phyloP scores from a whole-genome alignment of 2,888 invertebrate genomes.

The Folsomia candida region DNA sequence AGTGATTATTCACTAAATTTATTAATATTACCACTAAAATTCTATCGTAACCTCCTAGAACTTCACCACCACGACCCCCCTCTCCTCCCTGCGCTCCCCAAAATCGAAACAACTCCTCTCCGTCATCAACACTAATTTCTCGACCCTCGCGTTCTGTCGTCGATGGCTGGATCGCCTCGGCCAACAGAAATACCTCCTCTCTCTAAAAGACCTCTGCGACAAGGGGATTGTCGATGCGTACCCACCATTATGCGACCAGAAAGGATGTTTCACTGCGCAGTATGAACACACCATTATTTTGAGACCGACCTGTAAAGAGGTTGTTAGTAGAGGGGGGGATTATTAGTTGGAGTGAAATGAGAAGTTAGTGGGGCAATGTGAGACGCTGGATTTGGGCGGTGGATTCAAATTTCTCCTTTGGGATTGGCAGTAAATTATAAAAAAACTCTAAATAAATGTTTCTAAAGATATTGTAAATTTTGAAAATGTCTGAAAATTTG shows the following conservation, averaged over 20 bases:
- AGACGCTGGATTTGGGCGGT: not conserved
- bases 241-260: constrained; percentile 94
- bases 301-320: constrained; percentile 96
- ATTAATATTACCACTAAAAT: no score
- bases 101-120: constrained; percentile 89
- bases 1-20: no score
- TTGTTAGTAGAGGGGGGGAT: constrained; percentile 93
- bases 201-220: constrained; percentile 95
- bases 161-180: constrained; percentile 97
- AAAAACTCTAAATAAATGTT: not conserved
- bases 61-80: not conserved
- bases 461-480: not conserved
- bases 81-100: constrained; percentile 65
- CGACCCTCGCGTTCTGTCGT: constrained; percentile 97
- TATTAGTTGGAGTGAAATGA: constrained; percentile 60
- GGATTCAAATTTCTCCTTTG: constrained; percentile 1
- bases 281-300: constrained; percentile 98
- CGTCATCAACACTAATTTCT: constrained; percentile 92
- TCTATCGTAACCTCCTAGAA: no score
- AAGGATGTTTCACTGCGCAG: constrained; percentile 98
- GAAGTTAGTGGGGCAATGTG: not conserved
- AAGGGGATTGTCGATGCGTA: constrained; percentile 97
- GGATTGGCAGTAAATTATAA: not conserved
- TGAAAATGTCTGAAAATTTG: constrained; percentile 65
- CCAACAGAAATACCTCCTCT: constrained; percentile 96